Conservation (phyloP, 2,888 invertebrate species). For the Heliconius hortense region DNA sequence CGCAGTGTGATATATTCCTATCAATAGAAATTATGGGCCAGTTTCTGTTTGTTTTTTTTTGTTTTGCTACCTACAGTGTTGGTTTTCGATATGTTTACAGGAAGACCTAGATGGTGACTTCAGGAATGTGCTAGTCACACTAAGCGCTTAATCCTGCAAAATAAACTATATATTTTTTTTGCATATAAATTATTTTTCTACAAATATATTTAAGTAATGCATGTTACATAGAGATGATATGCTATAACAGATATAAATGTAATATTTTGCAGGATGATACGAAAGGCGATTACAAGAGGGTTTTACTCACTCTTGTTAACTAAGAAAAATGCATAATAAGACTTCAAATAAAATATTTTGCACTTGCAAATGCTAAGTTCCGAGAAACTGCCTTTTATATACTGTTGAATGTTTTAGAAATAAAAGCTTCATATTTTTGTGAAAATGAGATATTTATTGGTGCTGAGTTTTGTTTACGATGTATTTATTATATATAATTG, state of each 20-base stretch:
- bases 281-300: constrained; percentile 86
- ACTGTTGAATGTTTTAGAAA: constrained; percentile 69
- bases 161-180: constrained; percentile 49
- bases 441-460: constrained; percentile 81
- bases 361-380: constrained; percentile 53
- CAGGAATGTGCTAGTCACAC: constrained; percentile 84
- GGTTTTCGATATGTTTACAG: constrained; percentile 78
- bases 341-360: constrained; percentile 51
- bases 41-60: constrained; percentile 57
- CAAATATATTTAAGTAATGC: constrained; percentile 54
- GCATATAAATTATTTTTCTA: constrained; percentile 54
- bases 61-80: constrained; percentile 60
- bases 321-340: constrained; percentile 67
- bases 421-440: constrained; percentile 78
- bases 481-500: constrained; percentile 53
- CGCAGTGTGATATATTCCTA: constrained; percentile 53
- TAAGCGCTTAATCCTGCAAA: constrained; percentile 78
- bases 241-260: constrained; percentile 60
- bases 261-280: constrained; percentile 85
- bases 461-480: constrained; percentile 79
- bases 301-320: constrained; percentile 82
- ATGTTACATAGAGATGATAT: constrained; percentile 45
- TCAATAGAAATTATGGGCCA: constrained; percentile 71
- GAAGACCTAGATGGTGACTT: constrained; percentile 87
- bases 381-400: constrained; percentile 74